A percentile compares a stretch with the other conserved stretches of the same genome.
Evolutionary conservation across 2,797 vertebrate genomes (phyloP).

Genomic region (Molossus molossus): DNA sequence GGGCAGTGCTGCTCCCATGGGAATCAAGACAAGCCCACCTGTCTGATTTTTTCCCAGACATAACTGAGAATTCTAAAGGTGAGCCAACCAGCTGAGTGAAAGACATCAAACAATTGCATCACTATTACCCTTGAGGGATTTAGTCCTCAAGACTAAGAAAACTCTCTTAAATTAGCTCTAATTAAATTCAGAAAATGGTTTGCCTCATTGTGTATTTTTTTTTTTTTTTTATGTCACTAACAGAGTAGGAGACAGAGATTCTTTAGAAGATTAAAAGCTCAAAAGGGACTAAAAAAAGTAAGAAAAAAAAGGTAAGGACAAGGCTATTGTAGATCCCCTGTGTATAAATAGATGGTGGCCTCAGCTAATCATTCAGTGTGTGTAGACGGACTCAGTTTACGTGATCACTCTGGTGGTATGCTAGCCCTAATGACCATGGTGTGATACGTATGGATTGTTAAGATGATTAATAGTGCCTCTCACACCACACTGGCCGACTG

Average conservation of each 20-base stretch:
- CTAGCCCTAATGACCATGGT: constrained; percentile 21
- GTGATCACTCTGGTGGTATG: neutral
- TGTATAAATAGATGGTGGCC: neutral
- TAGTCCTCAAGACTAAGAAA: constrained; percentile 71
- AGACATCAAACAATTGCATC: constrained; percentile 78
- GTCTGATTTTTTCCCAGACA: constrained; percentile 62
- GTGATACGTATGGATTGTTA: constrained; percentile 29
- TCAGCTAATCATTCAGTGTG: neutral
- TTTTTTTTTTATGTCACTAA: constrained; percentile 5
- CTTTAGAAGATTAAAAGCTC: constrained; percentile 61
- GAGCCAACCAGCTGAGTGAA: constrained; percentile 53
- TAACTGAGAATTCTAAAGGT: constrained; percentile 68
- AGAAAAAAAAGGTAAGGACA: neutral
- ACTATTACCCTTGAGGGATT: constrained; percentile 73
- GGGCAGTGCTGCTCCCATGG: constrained; percentile 41
- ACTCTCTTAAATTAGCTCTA: constrained; percentile 77
- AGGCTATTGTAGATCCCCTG: neutral
- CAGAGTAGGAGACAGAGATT: constrained; percentile 33
- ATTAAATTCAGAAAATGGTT: constrained; percentile 78
- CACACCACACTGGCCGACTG: neutral
- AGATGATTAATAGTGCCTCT: constrained; percentile 43
- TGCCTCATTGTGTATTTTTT: constrained; percentile 19
- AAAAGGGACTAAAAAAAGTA: neutral
- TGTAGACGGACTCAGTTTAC: neutral
- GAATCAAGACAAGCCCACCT: constrained; percentile 66